A percentile compares a stretch with the other conserved stretches of the same genome.
These are phyloP conservation scores for Tiliqua scincoides DNA, from an alignment of 2,113 vertebrate species.

Conservation along the genomic window DNA sequence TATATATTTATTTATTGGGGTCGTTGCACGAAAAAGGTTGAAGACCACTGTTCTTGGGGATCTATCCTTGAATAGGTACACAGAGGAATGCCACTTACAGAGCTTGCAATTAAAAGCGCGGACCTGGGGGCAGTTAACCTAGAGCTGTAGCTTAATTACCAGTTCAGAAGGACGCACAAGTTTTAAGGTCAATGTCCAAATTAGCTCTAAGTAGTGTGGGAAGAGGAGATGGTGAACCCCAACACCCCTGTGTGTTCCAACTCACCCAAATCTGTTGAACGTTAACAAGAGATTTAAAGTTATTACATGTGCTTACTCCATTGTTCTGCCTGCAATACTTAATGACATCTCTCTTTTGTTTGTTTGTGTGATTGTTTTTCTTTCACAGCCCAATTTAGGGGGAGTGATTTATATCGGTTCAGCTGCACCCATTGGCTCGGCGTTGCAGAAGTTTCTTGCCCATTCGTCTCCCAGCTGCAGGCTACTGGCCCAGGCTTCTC, in stretches of 20 bases:
- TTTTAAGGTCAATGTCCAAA: background rate
- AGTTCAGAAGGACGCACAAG: background rate
- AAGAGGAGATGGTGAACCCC: too few relatives aligned
- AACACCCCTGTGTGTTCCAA: too few relatives aligned
- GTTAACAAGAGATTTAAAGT: background rate
- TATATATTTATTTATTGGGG: too few relatives aligned
- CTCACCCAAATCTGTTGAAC: background rate
- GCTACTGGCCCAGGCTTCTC: background rate
- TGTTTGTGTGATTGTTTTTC: background rate
- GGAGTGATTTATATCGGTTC: slow-evolving; percentile 17
- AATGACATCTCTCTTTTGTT: background rate
- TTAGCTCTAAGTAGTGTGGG: background rate
- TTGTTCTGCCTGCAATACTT: background rate
- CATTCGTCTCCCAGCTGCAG: slow-evolving; percentile 6
- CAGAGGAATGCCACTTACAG: background rate
- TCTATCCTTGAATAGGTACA: too few relatives aligned
- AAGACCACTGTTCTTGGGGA: too few relatives aligned
- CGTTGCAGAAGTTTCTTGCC: slow-evolving; percentile 16
- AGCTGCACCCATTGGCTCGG: background rate
- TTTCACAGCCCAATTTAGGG: slow-evolving; percentile 15
- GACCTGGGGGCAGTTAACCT: background rate
- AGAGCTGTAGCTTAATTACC: background rate
- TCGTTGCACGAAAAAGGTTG: too few relatives aligned
- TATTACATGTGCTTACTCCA: background rate
- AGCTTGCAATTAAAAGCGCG: background rate